Base-by-base conservation (phyloP, 2,113 vertebrate genomes). In the Ibidorhyncha struthersii region DNA sequence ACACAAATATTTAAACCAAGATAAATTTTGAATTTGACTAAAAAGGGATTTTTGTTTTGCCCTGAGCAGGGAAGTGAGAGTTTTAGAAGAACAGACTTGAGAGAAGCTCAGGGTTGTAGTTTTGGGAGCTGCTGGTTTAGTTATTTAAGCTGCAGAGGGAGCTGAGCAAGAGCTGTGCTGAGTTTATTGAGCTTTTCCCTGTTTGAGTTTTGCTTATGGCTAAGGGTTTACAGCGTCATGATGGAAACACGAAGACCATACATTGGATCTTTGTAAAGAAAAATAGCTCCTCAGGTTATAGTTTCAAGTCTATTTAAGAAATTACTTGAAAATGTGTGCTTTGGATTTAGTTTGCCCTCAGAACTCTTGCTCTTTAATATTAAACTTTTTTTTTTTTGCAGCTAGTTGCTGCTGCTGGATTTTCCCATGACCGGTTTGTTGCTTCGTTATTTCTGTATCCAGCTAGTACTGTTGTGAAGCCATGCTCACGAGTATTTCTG, bases 31-130 rank as follows among this genome's bases (percentile, higher is more conserved):
- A 80, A 20, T 80, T 84, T 69, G 25, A 26, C 36, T 86, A 38
- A 55, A 86, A 66, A 25, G 7, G 3, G 12, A 4, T n/a, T 7
- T 29, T 41, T 21, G 63, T 38, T 3, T 1, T 0, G 0, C 27
- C 5, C 34, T 4, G 20, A 61, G 43, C 36, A 70, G 30, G 58
- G 65, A 61, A 15, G 5, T 2, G 7, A 49, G 41, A 34, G 11
- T 55, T 92, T 92, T 83, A 55, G 41, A 90, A 18, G 23, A 89
- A 47, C 0, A 1, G 32, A 29, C 47, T 59, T 93, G 12, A 62
- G 17, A 47, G 53, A 67, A 8, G 11, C 36, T 86, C 27, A 34
- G 27, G 27, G 21, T 41, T 90, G 43, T 76, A 25, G 40, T 76
- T 90, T 25, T 69, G 58, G 7, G 30, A 79, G 12, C 32, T 87